Conservation (phyloP, 2,797 vertebrate species). For the Synanceia verrucosa region DNA sequence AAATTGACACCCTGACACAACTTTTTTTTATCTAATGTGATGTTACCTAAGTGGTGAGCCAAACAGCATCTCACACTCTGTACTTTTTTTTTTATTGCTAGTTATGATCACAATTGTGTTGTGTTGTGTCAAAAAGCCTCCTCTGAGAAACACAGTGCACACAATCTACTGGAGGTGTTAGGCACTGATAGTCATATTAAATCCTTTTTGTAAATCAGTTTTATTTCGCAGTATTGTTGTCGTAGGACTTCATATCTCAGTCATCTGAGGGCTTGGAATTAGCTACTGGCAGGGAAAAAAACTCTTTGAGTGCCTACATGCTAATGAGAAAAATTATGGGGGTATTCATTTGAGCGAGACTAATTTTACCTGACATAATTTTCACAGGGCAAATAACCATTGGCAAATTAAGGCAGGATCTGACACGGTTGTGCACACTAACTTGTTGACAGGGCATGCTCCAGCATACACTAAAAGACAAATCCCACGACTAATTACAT, state of each 20-base stretch:
- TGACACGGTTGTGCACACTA: slow-evolving; percentile 36
- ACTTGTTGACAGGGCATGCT: slow-evolving; percentile 47
- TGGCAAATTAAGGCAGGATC: slow-evolving; percentile 27
- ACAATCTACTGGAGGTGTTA: not conserved
- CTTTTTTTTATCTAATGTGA: not conserved
- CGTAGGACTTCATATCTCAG: not conserved
- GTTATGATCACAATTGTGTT: not conserved
- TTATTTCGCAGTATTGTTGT: not conserved
- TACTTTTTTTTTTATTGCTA: not conserved
- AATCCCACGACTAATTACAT: slow-evolving; percentile 32
- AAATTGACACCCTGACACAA: too few species aligned
- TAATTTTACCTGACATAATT: slow-evolving; percentile 57
- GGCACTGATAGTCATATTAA: too few species aligned
- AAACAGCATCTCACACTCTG: not conserved
- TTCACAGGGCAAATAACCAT: slow-evolving; percentile 53
- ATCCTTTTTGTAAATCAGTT: not conserved
- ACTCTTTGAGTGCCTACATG: not conserved
- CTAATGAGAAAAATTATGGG: slow-evolving; percentile 34
- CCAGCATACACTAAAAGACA: slow-evolving; percentile 34
- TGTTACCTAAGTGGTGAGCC: not conserved
- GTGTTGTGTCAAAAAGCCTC: too few species aligned
- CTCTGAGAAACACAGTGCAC: too few species aligned
- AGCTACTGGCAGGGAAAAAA: not conserved
- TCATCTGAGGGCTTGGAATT: not conserved
- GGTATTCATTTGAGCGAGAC: slow-evolving; percentile 35